Percentiles rank a stretch among this genome's conserved stretches.
Conservation (phyloP, 2,888 invertebrate genomes). For the Drosophila cognata region DNA sequence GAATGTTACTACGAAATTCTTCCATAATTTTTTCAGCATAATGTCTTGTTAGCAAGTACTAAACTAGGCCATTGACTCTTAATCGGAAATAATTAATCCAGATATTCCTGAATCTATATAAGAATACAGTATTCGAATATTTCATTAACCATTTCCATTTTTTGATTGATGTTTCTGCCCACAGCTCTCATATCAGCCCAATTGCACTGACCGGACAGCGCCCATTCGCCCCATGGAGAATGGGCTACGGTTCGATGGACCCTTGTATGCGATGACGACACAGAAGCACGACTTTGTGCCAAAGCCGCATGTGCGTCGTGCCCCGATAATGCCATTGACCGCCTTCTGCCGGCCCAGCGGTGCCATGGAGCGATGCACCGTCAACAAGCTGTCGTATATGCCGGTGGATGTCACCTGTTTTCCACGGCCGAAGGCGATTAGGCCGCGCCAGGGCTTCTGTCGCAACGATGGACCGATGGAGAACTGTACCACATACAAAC, state of each 20-base stretch:
- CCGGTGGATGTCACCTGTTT: constrained; percentile 81
- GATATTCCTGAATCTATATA: neutral
- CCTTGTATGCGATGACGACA: constrained; percentile 91
- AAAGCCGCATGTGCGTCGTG: constrained; percentile 86
- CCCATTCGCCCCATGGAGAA: constrained; percentile 88
- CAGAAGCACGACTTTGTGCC: constrained; percentile 90
- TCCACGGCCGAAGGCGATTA: constrained; percentile 67
- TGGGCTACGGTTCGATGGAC: constrained; percentile 87
- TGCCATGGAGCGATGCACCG: constrained; percentile 82
- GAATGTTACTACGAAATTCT: too few species aligned
- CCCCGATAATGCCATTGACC: constrained; percentile 73
- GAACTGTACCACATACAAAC: constrained; percentile 86
- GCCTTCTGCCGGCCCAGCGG: constrained; percentile 76
- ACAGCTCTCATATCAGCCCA: constrained; percentile 87
- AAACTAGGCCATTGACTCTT: neutral
- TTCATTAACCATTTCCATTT: neutral
- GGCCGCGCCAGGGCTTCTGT: constrained; percentile 80
- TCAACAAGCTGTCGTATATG: constrained; percentile 83
- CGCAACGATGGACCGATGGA: constrained; percentile 76
- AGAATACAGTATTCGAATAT: neutral
- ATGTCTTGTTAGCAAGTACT: neutral
- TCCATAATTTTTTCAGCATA: neutral
- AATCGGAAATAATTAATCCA: neutral
- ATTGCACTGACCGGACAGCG: constrained; percentile 86
- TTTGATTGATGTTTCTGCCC: neutral